phyloP scores from a whole-genome alignment of 2,888 invertebrate species.

The Drosophila fungiperda region DNA sequence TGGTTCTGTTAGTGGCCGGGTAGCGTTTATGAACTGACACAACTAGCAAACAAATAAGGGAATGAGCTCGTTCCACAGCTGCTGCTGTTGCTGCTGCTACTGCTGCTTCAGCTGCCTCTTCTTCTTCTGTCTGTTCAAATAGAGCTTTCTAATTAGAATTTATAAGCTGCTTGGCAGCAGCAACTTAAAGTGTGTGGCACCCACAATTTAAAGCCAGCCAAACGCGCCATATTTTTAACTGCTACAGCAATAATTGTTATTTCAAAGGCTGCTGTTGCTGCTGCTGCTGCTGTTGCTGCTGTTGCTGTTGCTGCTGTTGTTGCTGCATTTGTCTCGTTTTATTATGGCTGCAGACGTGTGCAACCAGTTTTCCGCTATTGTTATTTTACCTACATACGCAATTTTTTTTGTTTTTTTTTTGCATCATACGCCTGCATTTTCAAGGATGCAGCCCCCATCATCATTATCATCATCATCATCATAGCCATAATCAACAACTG shows the following conservation, averaged over 20 bases:
- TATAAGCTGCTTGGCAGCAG: slow-evolving; percentile 56
- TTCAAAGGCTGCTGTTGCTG: slow-evolving; percentile 56
- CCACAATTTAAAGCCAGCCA: slow-evolving; percentile 42
- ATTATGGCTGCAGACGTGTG: slow-evolving; percentile 27
- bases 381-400: slow-evolving; percentile 78
- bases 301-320: slow-evolving; percentile 31
- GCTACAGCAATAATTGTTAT: slow-evolving; percentile 74
- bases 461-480: slow-evolving; percentile 23
- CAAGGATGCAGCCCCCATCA: slow-evolving; percentile 60
- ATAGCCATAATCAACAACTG: slow-evolving; percentile 16
- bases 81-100: slow-evolving; percentile 1
- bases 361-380: slow-evolving; percentile 65
- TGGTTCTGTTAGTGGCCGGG: slow-evolving; percentile 35
- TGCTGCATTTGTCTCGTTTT: slow-evolving; percentile 17
- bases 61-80: slow-evolving; percentile 10
- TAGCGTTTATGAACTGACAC: slow-evolving; percentile 76
- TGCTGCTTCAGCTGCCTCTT: slow-evolving; percentile 3
- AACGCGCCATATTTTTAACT: slow-evolving; percentile 25
- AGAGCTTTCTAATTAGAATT: slow-evolving; percentile 72
- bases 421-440: slow-evolving; percentile 48
- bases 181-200: slow-evolving; percentile 42
- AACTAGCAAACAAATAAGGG: slow-evolving; percentile 63
- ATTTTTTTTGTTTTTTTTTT: slow-evolving; percentile 26
- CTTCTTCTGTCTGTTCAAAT: slow-evolving; percentile 55
- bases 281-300: slow-evolving; percentile 44